These are phyloP conservation scores for pig (Sus scrofa) DNA, from an alignment of 2,113 vertebrate species.

Conservation along the genomic window DNA sequence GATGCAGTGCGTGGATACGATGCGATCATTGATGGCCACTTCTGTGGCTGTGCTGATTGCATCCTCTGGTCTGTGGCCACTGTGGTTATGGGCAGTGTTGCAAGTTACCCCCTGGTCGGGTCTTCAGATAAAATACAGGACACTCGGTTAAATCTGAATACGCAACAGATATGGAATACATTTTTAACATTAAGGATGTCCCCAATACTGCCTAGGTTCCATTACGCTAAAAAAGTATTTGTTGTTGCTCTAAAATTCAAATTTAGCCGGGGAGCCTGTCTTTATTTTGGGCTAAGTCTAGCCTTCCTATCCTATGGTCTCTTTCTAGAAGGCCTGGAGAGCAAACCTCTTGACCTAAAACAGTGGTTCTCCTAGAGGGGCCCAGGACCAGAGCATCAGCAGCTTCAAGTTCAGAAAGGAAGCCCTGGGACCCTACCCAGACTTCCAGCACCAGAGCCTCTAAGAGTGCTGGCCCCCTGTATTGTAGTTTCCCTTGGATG, in stretches of 20 bases:
- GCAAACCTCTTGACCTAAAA: neutral
- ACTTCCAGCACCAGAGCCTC: neutral
- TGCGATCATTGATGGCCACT: too few species aligned
- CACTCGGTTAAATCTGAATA: neutral
- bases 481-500: neutral
- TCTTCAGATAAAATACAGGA: neutral
- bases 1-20: fast-evolving
- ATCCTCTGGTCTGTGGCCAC: neutral
- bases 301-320: neutral
- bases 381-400: neutral
- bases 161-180: neutral
- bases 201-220: neutral
- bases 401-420: neutral
- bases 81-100: neutral
- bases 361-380: neutral
- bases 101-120: neutral
- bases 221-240: neutral
- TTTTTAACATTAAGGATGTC: neutral
- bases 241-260: neutral
- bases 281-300: neutral
- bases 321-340: neutral
- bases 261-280: neutral
- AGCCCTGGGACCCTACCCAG: neutral
- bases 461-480: neutral
- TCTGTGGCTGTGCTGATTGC: neutral